A percentile compares a stretch with the other conserved stretches of the same genome.
phyloP scores from a whole-genome alignment of 2,113 vertebrate genomes.

The Ursus arctos region DNA sequence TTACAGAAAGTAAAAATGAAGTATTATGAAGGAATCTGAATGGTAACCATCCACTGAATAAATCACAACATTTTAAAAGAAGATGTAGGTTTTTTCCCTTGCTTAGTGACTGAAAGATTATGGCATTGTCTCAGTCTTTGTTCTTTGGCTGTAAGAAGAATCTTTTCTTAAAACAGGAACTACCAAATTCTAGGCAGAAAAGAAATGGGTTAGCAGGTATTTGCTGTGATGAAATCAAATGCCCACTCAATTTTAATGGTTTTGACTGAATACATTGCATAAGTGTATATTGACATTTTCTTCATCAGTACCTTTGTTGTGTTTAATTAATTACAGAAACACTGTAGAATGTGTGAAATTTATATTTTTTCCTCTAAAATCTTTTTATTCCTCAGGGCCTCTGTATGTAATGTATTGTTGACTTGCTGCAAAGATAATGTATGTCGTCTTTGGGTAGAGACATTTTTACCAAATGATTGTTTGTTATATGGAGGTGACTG shows the following conservation, averaged over 20 bases:
- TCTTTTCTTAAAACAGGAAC: conserved; percentile 41
- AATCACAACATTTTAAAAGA: conserved; percentile 13
- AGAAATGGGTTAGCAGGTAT: background rate
- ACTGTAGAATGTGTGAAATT: conserved; percentile 34
- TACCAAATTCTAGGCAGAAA: conserved; percentile 28
- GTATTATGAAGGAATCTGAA: conserved; percentile 44
- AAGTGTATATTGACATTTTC: conserved; percentile 9
- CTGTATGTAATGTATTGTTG: conserved; percentile 96
- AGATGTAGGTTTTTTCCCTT: background rate
- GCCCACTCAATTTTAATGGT: background rate
- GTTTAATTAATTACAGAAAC: conserved; percentile 38
- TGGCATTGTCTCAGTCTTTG: conserved; percentile 5
- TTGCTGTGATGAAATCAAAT: conserved; percentile 24
- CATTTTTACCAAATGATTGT: conserved; percentile 96
- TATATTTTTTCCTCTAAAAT: conserved; percentile 62
- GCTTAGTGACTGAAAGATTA: background rate
- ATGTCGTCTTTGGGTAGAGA: conserved; percentile 98
- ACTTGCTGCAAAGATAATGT: conserved; percentile 99
- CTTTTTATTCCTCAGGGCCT: conserved; percentile 89
- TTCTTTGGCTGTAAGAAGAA: conserved; percentile 37
- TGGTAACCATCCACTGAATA: background rate
- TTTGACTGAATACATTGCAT: background rate
- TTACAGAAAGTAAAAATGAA: conserved; percentile 48
- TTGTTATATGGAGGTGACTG: conserved; percentile 91
- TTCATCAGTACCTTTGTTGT: conserved; percentile 17